Percentiles rank a stretch among this genome's conserved stretches.
phyloP scores from a whole-genome alignment of 2,888 invertebrate species.

The Eledona agricola region DNA sequence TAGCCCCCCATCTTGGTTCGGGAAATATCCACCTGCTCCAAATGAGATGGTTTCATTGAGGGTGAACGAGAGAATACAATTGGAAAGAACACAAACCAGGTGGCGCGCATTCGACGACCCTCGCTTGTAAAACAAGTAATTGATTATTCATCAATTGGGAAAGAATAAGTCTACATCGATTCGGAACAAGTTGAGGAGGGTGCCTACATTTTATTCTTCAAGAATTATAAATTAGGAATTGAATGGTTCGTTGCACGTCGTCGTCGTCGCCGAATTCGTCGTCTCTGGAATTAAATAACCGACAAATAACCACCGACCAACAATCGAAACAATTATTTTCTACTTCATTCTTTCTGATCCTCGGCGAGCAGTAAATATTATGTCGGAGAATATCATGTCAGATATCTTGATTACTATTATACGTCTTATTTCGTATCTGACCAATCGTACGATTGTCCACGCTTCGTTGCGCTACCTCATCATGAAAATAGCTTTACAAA shows the following conservation, averaged over 20 bases:
- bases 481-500: constrained; percentile 39
- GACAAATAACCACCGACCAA: constrained; percentile 42
- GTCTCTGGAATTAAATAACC: constrained; percentile 52
- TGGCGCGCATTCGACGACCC: constrained; percentile 59
- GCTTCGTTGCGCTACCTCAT: constrained; percentile 38
- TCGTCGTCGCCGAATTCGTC: constrained; percentile 53
- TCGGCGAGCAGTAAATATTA: no score
- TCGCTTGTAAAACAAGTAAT: constrained; percentile 63
- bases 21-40: constrained; percentile 40
- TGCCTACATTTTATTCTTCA: constrained; percentile 45
- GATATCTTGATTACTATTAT: constrained; percentile 33
- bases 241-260: constrained; percentile 59
- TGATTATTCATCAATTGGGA: constrained; percentile 64
- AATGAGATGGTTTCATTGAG: constrained; percentile 56
- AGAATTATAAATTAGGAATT: constrained; percentile 62
- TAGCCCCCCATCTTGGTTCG: constrained; percentile 39
- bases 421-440: constrained; percentile 38
- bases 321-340: constrained; percentile 32
- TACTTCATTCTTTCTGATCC: no score
- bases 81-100: constrained; percentile 60
- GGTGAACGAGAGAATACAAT: constrained; percentile 56
- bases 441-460: constrained; percentile 34
- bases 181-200: constrained; percentile 32
- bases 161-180: constrained; percentile 56
- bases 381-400: no score